These are phyloP conservation scores for Trimorus sp. DNA, from an alignment of 2,888 invertebrate species.

Conservation along the genomic window DNA sequence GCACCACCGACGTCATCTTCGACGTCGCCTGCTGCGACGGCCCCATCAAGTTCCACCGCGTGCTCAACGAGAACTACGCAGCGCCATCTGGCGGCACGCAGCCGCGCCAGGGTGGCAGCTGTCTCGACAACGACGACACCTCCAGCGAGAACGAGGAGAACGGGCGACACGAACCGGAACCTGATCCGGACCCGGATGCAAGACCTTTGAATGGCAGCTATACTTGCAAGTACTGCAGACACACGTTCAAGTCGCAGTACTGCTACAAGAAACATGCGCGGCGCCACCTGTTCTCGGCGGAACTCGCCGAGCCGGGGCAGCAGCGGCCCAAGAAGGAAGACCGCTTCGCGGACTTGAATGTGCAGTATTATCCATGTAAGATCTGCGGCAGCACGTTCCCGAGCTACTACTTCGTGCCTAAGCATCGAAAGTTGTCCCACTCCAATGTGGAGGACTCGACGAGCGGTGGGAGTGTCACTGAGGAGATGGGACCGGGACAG, in stretches of 20 bases:
- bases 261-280: conserved; percentile 92
- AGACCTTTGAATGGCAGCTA: conserved; percentile 79
- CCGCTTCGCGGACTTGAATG: conserved; percentile 87
- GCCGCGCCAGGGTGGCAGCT: background rate
- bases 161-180: conserved; percentile 73
- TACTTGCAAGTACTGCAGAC: conserved; percentile 89
- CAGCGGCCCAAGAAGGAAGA: conserved; percentile 82
- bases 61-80: conserved; percentile 90
- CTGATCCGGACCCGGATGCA: conserved; percentile 30
- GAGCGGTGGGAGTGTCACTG: conserved; percentile 60
- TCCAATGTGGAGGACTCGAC: conserved; percentile 82
- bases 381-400: conserved; percentile 96
- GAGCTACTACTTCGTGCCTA: conserved; percentile 96
- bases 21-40: conserved; percentile 97
- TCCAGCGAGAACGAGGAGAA: conserved; percentile 74
- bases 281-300: conserved; percentile 76
- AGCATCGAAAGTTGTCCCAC: conserved; percentile 93
- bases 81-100: conserved; percentile 54
- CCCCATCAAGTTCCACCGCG: conserved; percentile 92
- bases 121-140: conserved; percentile 58
- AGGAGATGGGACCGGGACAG: conserved; percentile 72
- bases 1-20: conserved; percentile 83
- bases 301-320: conserved; percentile 54
- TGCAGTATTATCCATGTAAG: conserved; percentile 96
- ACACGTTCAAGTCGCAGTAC: conserved; percentile 92